Conservation (phyloP, 2,888 invertebrate genomes). For the Tetrapedia diversipes region DNA sequence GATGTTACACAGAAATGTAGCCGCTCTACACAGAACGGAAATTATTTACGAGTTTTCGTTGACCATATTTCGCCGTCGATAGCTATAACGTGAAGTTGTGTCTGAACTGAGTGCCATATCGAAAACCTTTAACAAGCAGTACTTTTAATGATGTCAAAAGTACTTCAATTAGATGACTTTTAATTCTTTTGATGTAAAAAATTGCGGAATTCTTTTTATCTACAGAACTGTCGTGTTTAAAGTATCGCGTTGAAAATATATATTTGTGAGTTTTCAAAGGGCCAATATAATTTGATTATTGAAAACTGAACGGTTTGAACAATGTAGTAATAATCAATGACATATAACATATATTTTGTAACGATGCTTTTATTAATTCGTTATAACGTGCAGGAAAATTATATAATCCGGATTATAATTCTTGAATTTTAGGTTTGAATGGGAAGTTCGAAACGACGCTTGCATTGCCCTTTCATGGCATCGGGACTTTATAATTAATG, state of each 20-base stretch:
- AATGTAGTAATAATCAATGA: too few species aligned
- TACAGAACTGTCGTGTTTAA: too few species aligned
- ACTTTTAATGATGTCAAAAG: neutral
- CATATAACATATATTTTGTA: too few species aligned
- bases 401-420: neutral
- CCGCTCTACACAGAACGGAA: neutral
- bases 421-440: neutral
- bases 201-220: too few species aligned
- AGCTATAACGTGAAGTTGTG: neutral
- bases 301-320: too few species aligned
- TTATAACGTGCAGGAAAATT: neutral
- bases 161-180: too few species aligned
- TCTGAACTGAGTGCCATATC: neutral
- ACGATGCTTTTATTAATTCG: too few species aligned
- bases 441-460: neutral
- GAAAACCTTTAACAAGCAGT: neutral
- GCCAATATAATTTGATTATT: too few species aligned
- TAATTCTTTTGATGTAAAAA: too few species aligned
- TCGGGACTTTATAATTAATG: neutral
- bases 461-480: neutral
- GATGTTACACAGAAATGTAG: slow-evolving; percentile 7
- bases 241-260: too few species aligned
- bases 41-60: neutral
- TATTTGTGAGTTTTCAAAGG: too few species aligned
- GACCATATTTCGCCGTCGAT: neutral